Percentiles rank a stretch among this genome's conserved stretches.
Conservation (phyloP, 64 coral and sea anemone genomes). For the Trachythela sp. region DNA sequence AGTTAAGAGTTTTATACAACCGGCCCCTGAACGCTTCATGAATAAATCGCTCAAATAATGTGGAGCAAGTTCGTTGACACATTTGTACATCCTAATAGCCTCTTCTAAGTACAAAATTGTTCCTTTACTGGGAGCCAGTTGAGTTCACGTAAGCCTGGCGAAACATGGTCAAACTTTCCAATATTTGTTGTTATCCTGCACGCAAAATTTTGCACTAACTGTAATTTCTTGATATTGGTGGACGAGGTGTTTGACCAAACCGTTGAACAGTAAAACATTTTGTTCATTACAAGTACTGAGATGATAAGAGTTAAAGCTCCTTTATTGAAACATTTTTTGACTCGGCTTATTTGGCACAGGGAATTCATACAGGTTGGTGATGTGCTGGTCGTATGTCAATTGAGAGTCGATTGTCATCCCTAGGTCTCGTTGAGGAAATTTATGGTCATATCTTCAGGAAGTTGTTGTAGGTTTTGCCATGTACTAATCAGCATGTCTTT, state of each 20-base stretch:
- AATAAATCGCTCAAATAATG: neutral
- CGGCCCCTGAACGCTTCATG: neutral
- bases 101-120: neutral
- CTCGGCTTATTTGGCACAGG: too few relatives aligned
- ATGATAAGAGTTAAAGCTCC: too few relatives aligned
- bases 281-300: neutral
- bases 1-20: too few relatives aligned
- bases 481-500: too few relatives aligned
- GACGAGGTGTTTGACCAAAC: neutral
- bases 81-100: neutral
- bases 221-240: neutral
- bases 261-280: neutral
- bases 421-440: too few relatives aligned
- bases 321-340: too few relatives aligned
- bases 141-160: neutral
- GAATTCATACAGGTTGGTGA: too few relatives aligned
- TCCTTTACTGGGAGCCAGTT: neutral
- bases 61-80: neutral
- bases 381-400: too few relatives aligned
- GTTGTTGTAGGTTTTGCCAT: too few relatives aligned
- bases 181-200: neutral
- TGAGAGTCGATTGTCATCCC: too few relatives aligned
- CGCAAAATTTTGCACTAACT: neutral
- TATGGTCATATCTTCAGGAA: too few relatives aligned
- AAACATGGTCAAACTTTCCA: neutral